Base-by-base conservation (phyloP, 2,797 vertebrate genomes). In the Esox masquinongy region DNA sequence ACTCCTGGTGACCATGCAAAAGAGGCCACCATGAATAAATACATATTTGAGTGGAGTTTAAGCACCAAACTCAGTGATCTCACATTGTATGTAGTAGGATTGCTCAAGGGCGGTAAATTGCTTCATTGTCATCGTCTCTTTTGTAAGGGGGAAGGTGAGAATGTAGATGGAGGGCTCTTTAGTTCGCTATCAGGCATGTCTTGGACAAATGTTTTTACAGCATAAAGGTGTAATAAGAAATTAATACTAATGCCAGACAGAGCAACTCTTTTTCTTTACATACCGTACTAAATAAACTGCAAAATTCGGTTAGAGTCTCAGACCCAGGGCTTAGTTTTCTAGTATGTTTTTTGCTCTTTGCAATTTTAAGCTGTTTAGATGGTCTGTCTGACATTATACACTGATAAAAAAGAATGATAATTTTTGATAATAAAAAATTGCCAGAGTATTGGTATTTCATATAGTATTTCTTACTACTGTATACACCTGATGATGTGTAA, bases 21-120 rank as follows among this genome's bases (percentile, higher is more conserved):
- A 75, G 76, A 83, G 79, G 76, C 79, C 15, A 22, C 77, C 82
- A 81, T 91, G 86, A 88, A 91, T 88, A 84, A 89, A 91, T 86
- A 56, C 73, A 87, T 89, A 82, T 87, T 75, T 68, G 74, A 87
- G 47, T 29, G 80, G 80, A 74, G 79, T 70, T 86, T 85, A 84
- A 88, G 80, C 72, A 87, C 83, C 77, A 72, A 79, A 14, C 43
- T 14, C 43, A 47, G 79, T 79, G 73, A 74, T 50, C 49, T 14
- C 29, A 15, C 47, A 68, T 69, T 70, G 66, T 63, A 66, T 77
- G 73, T 39, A 19, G 75, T 34, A 17, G 51, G 43, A 74, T 50
- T 49, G 50, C 72, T 74, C 51, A 43, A 50, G 12, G 9, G 43
- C 9, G 72, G 15, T 50, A 34, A 83, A 81, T 78, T 81, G 43